Percentiles rank a stretch among this genome's conserved stretches.
phyloP scores from a whole-genome alignment of 2,888 invertebrate species.

The Chymomyza procnemis region DNA sequence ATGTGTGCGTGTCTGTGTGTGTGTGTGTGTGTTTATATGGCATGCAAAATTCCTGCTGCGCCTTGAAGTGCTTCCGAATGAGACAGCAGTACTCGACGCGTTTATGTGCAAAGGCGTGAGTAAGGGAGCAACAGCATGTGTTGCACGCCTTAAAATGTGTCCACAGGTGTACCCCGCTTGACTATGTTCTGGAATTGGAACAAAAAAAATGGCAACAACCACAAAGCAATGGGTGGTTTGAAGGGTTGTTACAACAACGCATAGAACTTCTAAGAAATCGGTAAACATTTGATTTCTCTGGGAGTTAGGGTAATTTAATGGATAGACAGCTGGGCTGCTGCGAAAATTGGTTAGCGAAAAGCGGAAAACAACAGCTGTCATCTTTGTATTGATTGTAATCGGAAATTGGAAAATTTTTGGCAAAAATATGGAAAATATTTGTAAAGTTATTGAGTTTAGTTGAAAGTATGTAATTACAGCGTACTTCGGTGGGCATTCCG shows the following conservation, averaged over 20 bases:
- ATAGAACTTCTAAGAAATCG: neutral
- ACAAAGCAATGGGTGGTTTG: neutral
- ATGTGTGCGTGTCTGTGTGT: too few relatives aligned
- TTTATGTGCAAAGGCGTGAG: slow-evolving; percentile 20
- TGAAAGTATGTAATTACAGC: too few relatives aligned
- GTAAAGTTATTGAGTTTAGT: too few relatives aligned
- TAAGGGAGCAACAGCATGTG: neutral
- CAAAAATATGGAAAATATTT: too few relatives aligned
- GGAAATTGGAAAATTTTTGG: too few relatives aligned
- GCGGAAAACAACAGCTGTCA: too few relatives aligned
- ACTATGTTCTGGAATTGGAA: slow-evolving; percentile 45
- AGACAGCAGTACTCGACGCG: neutral
- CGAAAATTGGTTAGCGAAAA: too few relatives aligned
- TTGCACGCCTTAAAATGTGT: slow-evolving; percentile 59
- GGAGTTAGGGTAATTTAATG: neutral
- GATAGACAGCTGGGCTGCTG: neutral
- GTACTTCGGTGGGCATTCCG: too few relatives aligned
- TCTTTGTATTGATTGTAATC: too few relatives aligned
- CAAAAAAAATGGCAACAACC: neutral
- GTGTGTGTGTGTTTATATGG: slow-evolving; percentile 25
- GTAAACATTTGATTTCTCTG: neutral
- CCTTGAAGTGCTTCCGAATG: slow-evolving; percentile 51
- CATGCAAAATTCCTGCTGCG: slow-evolving; percentile 49
- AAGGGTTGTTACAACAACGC: neutral
- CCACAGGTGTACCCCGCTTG: slow-evolving; percentile 56